Base-by-base conservation (phyloP, 1,140 invertebrate genomes). In the Eubasilissa regina region DNA sequence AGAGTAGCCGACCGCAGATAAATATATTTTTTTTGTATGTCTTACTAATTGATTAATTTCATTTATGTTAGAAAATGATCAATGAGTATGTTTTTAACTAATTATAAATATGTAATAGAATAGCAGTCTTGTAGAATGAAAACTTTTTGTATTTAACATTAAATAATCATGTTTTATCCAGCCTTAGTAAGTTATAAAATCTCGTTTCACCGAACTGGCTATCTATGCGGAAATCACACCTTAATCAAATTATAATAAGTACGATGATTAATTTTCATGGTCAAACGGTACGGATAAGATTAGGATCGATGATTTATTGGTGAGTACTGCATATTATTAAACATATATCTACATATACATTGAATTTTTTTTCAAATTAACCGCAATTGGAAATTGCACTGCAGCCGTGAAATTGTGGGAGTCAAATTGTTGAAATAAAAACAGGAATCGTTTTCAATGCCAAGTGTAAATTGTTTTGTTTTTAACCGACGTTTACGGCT, bases 361-460 rank as follows among this genome's bases (percentile, higher is more conserved):
- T 6, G 25, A 1, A 35, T 3, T 35, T 35, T 35, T 35, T 58
- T 58, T 19, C 17, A 19, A 35, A 35, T 19, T 19, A 70, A 70
- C 9, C 4, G 66, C 15, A 70, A 70, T 35, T 48, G 17, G n/a
- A 51, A 45, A 47, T 70, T 48, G 13, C 15, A 66, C 17, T 35
- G 70, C 51, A 73, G 13, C n/a, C 21, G 21, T 55, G 19, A 73
- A 73, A 73, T 53, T 73, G 48, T 73, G 25, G 21, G 70, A 53
- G 70, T n/a, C 10, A 73, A 55, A 73, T 13, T 44, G 25, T 13
- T 12, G 25, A 64, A 43, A 43, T 43, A 35, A 62, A 25, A 62
- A 12, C 21, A 64, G 11, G 60, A 62, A 51, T 35, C 58, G 25
- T 6, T 19, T 53, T 73, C 19, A 35, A 55, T 73, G 47, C 68